Evolutionary conservation across 2,888 invertebrate species (phyloP), one percentile per base, ranked within the genome.

Genomic region (Cheiracanthium punctorium): DNA sequence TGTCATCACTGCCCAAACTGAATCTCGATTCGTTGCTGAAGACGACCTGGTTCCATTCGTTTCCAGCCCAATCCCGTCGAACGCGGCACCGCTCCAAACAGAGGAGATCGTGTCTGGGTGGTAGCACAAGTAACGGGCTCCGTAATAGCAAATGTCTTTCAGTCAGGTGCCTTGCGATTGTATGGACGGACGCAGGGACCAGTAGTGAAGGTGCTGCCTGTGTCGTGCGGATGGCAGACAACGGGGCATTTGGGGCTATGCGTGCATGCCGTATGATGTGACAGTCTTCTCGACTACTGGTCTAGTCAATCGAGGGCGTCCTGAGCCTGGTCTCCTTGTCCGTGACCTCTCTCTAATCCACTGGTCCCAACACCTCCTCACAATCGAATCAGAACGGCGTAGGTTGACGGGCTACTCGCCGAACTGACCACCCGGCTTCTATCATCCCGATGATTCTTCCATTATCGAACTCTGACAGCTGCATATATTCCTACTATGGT

Each of bases 211-310:
- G n/a, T n/a, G n/a, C n/a, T n/a, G n/a, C n/a, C n/a, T n/a, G n/a
- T n/a, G n/a, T 14, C 24, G 71, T 14, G 20, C 30, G 52, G 73
- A 73, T 48, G 52, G 73, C 1, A 30, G 52, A 2, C 52, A n/a
- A 52, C 17, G 52, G 41, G 14, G 52, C 52, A 52, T 29, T 73
- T 73, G 73, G 48, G 29, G n/a, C n/a, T n/a, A n/a, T n/a, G n/a
- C n/a, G n/a, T n/a, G n/a, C n/a, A n/a, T n/a, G n/a, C n/a, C n/a
- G 8, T n/a, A 48, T 32, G 30, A 73, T 52, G 70, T 70, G 70
- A 17, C 43, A n/a, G 43, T 7, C 17, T 48, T 12, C 2, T 7
- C 43, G 43, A 17, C 43, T n/a, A n/a, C n/a, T n/a, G n/a, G 10
- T 17, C 7, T 48, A 12, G 7, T 48, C 17, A 10, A 17, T 48